Evolutionary conservation across 2,888 invertebrate genomes (phyloP).

Genomic region (Agrilus mali): DNA sequence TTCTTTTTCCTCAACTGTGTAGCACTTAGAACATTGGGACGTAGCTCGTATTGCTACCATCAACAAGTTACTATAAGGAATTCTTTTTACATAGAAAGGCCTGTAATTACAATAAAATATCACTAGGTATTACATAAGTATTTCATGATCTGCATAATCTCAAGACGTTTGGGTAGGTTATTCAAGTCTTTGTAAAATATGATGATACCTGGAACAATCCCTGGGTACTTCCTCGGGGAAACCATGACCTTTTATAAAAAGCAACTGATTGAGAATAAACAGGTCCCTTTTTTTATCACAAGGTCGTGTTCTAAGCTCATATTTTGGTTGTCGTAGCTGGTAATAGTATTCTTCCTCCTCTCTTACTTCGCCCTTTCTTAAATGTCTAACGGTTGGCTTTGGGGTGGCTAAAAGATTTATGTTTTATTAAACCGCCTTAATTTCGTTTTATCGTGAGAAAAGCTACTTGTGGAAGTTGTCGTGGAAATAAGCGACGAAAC

Average conservation of each 20-base stretch:
- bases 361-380: slow-evolving; percentile 26
- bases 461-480: too few relatives aligned
- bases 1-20: slow-evolving; percentile 38
- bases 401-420: slow-evolving; percentile 1
- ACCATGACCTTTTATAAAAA: slow-evolving; percentile 16
- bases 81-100: slow-evolving; percentile 57
- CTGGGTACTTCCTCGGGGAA: background rate
- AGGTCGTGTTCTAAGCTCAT: slow-evolving; percentile 37
- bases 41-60: slow-evolving; percentile 57
- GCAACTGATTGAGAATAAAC: slow-evolving; percentile 51
- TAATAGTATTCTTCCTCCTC: slow-evolving; percentile 32
- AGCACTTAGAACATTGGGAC: slow-evolving; percentile 33
- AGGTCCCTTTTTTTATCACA: slow-evolving; percentile 63
- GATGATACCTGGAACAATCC: background rate
- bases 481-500: background rate
- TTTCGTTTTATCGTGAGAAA: background rate
- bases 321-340: slow-evolving; percentile 23
- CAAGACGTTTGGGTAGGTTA: too few relatives aligned
- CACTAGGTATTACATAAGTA: background rate
- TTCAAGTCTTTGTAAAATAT: background rate
- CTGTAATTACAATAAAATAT: slow-evolving; percentile 23
- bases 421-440: background rate
- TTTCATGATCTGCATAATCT: too few relatives aligned
- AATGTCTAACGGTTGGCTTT: slow-evolving; percentile 10
- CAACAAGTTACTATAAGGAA: slow-evolving; percentile 66